Evolutionary conservation across 2,888 invertebrate species (phyloP).

Genomic region (Crossocerus cetratus): DNA sequence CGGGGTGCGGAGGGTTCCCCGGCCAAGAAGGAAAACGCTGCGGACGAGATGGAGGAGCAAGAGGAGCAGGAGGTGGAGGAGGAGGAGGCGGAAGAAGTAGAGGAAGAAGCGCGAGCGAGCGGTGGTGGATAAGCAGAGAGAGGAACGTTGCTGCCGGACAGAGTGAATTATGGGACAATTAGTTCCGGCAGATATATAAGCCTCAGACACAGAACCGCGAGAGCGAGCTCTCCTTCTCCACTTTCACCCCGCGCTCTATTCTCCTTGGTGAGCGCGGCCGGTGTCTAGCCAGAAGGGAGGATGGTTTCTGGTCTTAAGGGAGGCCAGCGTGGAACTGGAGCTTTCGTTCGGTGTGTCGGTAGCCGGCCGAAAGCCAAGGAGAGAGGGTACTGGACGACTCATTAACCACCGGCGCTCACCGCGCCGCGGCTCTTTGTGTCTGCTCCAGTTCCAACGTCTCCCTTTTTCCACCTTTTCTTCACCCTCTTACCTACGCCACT

Average conservation of each 20-base stretch:
- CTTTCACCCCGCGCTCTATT: conserved; percentile 31
- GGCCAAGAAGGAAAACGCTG: conserved; percentile 34
- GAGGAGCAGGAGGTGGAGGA: conserved; percentile 33
- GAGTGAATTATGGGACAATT: conserved; percentile 74
- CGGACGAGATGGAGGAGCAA: conserved; percentile 21
- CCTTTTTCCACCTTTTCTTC: conserved; percentile 10
- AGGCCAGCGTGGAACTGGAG: conserved; percentile 27
- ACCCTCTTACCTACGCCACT: conserved; percentile 3
- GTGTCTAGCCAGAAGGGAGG: conserved; percentile 11
- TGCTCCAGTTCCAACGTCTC: conserved; percentile 23
- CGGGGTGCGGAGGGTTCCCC: background rate
- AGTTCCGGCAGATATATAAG: conserved; percentile 74
- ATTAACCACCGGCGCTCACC: conserved; percentile 62
- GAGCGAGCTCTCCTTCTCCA: conserved; percentile 23
- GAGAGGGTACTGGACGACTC: conserved; percentile 63
- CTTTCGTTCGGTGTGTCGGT: conserved; percentile 48
- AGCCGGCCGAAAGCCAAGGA: conserved; percentile 51
- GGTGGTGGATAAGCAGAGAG: conserved; percentile 60
- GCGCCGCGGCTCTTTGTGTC: conserved; percentile 56
- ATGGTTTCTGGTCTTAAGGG: conserved; percentile 40
- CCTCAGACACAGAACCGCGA: conserved; percentile 63
- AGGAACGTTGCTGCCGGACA: conserved; percentile 59
- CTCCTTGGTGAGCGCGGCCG: conserved; percentile 11
- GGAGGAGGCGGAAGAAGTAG: conserved; percentile 35
- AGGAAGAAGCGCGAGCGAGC: conserved; percentile 38